Evolutionary conservation across 2,888 invertebrate species (phyloP).

Genomic region (Adelphocoris suturalis): DNA sequence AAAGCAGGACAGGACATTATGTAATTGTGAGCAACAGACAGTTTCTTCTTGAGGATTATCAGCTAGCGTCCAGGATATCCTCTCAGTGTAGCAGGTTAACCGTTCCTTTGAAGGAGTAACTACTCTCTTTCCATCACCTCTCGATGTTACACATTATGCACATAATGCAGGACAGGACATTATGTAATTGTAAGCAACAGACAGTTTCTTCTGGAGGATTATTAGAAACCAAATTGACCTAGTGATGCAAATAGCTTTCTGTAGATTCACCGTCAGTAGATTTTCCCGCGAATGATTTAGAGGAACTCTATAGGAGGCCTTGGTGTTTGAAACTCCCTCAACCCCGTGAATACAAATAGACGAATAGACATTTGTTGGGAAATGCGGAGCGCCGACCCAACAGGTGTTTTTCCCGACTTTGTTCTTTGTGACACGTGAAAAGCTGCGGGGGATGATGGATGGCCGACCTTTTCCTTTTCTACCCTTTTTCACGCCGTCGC

Average conservation of each 20-base stretch:
- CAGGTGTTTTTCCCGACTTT: conserved; percentile 11
- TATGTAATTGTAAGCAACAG: too few relatives aligned
- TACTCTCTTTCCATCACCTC: too few relatives aligned
- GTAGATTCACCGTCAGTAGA: not conserved
- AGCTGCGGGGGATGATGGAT: conserved; percentile 28
- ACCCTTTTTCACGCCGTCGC: not conserved
- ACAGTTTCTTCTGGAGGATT: too few relatives aligned
- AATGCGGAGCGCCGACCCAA: not conserved
- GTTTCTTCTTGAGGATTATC: too few relatives aligned
- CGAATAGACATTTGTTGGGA: not conserved
- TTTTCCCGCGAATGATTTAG: not conserved
- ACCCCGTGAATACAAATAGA: not conserved
- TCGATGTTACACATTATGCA: too few relatives aligned
- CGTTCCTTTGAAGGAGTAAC: too few relatives aligned
- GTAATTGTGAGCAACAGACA: too few relatives aligned
- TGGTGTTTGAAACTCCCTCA: not conserved
- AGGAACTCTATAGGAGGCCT: not conserved
- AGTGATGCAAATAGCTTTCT: not conserved
- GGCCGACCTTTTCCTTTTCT: not conserved
- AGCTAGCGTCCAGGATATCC: too few relatives aligned
- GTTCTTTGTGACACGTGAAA: conserved; percentile 14
- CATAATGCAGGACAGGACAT: too few relatives aligned
- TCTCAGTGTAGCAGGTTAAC: too few relatives aligned
- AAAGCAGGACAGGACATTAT: too few relatives aligned
- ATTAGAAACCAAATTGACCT: not conserved